phyloP scores from a whole-genome alignment of 2,797 vertebrate species.

The Agapornis canus region DNA sequence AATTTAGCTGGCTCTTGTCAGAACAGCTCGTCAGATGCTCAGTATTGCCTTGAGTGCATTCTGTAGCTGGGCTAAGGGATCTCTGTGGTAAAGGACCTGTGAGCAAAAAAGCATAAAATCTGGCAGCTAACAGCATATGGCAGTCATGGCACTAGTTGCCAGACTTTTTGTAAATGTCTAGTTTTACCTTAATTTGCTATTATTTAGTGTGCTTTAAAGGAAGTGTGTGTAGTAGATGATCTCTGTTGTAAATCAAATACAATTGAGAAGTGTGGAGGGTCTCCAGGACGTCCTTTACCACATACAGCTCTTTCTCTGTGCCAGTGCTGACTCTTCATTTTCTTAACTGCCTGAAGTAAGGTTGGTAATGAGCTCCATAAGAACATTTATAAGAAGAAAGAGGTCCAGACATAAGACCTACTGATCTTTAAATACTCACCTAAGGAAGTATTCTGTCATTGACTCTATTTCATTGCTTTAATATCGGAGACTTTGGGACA shows the following conservation, averaged over 20 bases:
- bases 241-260: background rate
- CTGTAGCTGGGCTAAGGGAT: background rate
- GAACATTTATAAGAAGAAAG: background rate
- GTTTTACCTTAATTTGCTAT: background rate
- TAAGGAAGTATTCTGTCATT: background rate
- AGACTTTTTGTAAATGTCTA: background rate
- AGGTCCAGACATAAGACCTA: background rate
- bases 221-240: background rate
- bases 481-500: background rate
- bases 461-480: background rate
- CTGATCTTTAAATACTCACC: background rate
- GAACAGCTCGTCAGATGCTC: background rate
- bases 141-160: background rate
- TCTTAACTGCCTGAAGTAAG: background rate
- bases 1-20: background rate
- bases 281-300: background rate
- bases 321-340: background rate
- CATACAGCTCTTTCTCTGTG: background rate
- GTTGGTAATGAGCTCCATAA: background rate
- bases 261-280: background rate
- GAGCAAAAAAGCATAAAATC: background rate
- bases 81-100: background rate
- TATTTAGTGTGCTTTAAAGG: background rate
- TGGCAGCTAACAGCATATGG: background rate
- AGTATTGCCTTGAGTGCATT: accelerated